A percentile compares a stretch with the other conserved stretches of the same genome.
phyloP scores from a whole-genome alignment of 1,140 invertebrate genomes.

The Atta cephalotes region DNA sequence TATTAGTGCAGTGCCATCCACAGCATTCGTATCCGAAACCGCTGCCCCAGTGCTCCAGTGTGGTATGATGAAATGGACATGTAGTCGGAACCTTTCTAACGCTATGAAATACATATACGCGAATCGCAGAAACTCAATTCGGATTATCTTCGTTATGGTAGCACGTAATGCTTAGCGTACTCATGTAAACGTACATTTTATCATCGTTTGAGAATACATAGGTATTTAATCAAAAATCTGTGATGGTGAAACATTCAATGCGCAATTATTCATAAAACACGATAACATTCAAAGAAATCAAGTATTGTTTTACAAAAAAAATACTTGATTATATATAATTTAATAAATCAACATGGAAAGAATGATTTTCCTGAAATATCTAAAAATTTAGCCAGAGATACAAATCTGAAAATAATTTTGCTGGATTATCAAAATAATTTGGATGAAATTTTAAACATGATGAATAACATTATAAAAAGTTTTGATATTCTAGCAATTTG shows the following conservation, averaged over 20 bases:
- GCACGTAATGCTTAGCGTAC: conserved; percentile 39
- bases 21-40: conserved; percentile 28
- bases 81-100: conserved; percentile 48
- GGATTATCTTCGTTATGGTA: conserved; percentile 48
- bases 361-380: too few relatives aligned
- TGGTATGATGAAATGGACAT: conserved; percentile 49
- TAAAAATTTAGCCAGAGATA: too few relatives aligned
- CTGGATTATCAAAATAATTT: too few relatives aligned
- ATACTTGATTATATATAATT: not conserved
- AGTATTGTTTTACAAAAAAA: not conserved
- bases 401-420: too few relatives aligned
- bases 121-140: conserved; percentile 47
- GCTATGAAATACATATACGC: conserved; percentile 31
- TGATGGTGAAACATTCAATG: not conserved
- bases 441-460: too few relatives aligned
- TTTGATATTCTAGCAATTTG: too few relatives aligned
- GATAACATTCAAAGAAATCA: not conserved
- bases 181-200: conserved; percentile 41
- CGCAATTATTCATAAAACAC: not conserved
- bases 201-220: not conserved
- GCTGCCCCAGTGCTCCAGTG: conserved; percentile 3
- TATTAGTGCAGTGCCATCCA: conserved; percentile 44
- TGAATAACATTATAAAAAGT: too few relatives aligned
- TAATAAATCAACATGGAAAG: not conserved
- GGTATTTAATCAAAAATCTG: not conserved